Conservation (phyloP, 2,888 invertebrate species). For the Oligia strigilis region DNA sequence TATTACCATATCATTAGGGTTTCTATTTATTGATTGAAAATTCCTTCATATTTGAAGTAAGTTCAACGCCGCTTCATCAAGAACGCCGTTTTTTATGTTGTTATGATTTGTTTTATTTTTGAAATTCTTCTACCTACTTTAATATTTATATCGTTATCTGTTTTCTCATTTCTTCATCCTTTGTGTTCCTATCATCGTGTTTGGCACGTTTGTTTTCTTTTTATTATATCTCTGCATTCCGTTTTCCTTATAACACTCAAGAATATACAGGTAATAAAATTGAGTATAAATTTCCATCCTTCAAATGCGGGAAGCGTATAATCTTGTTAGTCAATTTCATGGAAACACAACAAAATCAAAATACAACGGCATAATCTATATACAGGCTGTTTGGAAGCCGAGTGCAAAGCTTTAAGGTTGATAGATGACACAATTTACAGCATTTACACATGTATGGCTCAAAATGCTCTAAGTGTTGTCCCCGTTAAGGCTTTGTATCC, state of each 20-base stretch:
- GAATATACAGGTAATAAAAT: slow-evolving; percentile 47
- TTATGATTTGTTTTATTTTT: neutral
- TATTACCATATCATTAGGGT: slow-evolving; percentile 2
- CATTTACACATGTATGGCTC: no score
- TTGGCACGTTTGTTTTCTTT: slow-evolving; percentile 50
- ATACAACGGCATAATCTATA: neutral
- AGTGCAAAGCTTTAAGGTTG: no score
- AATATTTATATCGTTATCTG: slow-evolving; percentile 28
- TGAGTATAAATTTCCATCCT: slow-evolving; percentile 43
- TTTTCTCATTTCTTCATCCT: slow-evolving; percentile 40
- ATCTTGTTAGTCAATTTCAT: slow-evolving; percentile 31
- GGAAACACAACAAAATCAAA: neutral
- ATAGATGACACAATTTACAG: no score
- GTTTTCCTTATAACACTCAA: slow-evolving; percentile 44
- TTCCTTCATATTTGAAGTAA: neutral
- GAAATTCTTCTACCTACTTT: neutral
- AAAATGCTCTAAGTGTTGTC: no score
- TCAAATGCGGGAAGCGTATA: slow-evolving; percentile 29
- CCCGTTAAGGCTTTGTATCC: no score
- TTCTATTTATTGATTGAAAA: slow-evolving; percentile 11
- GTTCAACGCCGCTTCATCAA: neutral
- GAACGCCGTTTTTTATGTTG: rapidly evolving
- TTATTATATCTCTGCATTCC: slow-evolving; percentile 38
- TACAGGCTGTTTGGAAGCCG: no score
- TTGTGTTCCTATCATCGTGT: slow-evolving; percentile 44